Evolutionary conservation across 1,140 invertebrate species (phyloP).

Genomic region (Apolygus lucorum): DNA sequence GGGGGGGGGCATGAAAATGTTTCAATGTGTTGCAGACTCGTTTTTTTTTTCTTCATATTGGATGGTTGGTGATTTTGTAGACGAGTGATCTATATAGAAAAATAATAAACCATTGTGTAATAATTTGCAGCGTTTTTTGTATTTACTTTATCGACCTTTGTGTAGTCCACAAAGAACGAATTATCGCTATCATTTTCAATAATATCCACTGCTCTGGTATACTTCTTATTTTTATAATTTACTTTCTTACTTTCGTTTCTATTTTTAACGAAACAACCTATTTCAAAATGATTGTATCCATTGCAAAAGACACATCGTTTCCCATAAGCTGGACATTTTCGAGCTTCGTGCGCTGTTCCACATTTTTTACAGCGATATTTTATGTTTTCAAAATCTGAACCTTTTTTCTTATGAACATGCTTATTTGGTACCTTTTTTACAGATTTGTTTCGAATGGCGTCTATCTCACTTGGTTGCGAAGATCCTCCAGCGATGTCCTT

Average conservation of each 20-base stretch:
- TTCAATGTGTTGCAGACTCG: no score
- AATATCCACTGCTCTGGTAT: not conserved
- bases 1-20: no score
- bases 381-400: not conserved
- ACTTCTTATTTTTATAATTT: constrained; percentile 3
- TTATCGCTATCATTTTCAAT: not conserved
- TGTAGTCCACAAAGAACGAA: not conserved
- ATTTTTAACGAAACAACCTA: no score
- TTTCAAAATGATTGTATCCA: no score
- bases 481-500: no score
- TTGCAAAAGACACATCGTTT: not conserved
- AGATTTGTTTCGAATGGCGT: not conserved
- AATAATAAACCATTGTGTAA: no score
- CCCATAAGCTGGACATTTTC: no score
- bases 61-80: no score
- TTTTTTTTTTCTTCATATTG: no score
- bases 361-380: constrained; percentile 1
- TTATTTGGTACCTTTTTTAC: not conserved
- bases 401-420: not conserved
- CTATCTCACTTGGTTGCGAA: not conserved
- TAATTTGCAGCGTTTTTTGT: no score
- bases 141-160: not conserved
- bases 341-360: not conserved
- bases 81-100: no score
- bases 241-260: not conserved